Evolutionary conservation across 1,140 invertebrate species (phyloP), one percentile per base, ranked within the genome.

Genomic region (Cataglyphis hispanica): DNA sequence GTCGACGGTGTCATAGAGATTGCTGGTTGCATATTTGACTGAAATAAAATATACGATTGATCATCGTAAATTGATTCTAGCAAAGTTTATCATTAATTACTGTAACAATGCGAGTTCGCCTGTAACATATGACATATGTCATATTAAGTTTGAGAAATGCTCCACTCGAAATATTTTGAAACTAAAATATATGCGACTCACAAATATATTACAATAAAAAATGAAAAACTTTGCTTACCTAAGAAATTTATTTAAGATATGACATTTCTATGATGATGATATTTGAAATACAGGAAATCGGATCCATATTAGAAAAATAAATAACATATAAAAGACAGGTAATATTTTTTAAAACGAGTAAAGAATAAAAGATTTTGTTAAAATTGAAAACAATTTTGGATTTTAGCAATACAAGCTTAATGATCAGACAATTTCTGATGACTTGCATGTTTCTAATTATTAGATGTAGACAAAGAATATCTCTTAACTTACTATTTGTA

Each of bases 31-130:
- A 31, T 22, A 31, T 4, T 50, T 50, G 88, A 91, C 94, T 95
- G 93, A 87, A 95, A 95, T 86, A 85, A 93, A 94, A 93, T 86
- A 94, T 86, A 94, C 87, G 86, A 93, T 93, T 93, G 91, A 94
- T 95, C 70, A 90, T 93, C 92, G 92, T 89, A 93, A 93, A 89
- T 85, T 92, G 92, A 77, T 86, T 76, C 90, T 80, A 64, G 89
- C 91, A 93, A 92, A 93, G 91, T 90, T 90, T 46, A 87, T 93
- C 92, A 86, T 86, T 90, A 76, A 88, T 88, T 89, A 92, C 89
- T 91, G 89, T 85, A 86, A 92, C 75, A 89, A 81, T 37, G 25
- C 56, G 53, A 84, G 56, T 84, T 64, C 40, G 22, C 37, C 34
- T 66, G 34, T 81, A 25, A 81, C 64, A 31, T 31, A 69, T 37